A percentile compares a stretch with the other conserved stretches of the same genome.
phyloP scores from a whole-genome alignment of 2,797 vertebrate species.

The Champsocephalus esox region DNA sequence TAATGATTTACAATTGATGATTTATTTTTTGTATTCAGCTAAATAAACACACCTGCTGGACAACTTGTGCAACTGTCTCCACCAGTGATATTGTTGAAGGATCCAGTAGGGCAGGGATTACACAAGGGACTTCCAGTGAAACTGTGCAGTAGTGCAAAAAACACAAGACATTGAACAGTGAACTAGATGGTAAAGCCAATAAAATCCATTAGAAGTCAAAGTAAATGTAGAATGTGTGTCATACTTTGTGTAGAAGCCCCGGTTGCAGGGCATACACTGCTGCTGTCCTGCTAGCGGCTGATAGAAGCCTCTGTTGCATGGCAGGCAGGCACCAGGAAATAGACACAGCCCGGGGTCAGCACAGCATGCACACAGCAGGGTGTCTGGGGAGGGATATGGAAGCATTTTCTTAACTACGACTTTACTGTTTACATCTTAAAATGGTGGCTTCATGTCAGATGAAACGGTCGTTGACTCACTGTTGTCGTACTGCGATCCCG shows the following conservation, averaged over 20 bases:
- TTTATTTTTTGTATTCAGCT: not conserved
- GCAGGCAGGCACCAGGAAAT: slow-evolving; percentile 80
- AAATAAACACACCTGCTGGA: slow-evolving; percentile 80
- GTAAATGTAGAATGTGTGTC: slow-evolving; percentile 8
- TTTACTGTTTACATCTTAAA: not conserved
- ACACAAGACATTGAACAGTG: not conserved
- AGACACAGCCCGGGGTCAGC: slow-evolving; percentile 76
- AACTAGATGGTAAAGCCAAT: not conserved
- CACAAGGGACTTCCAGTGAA: slow-evolving; percentile 83
- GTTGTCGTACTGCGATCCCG: slow-evolving; percentile 83
- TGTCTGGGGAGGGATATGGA: slow-evolving; percentile 69
- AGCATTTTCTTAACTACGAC: not conserved
- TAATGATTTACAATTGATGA: slow-evolving; percentile 8
- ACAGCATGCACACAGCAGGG: slow-evolving; percentile 87
- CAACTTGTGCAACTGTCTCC: slow-evolving; percentile 84
- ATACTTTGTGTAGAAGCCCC: slow-evolving; percentile 88
- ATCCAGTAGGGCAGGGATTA: slow-evolving; percentile 84
- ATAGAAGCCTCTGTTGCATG: slow-evolving; percentile 84
- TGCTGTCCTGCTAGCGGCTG: slow-evolving; percentile 85
- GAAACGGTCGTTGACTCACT: slow-evolving; percentile 73
- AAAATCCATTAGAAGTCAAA: not conserved
- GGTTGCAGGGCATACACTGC: slow-evolving; percentile 85
- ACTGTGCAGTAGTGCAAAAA: slow-evolving; percentile 66
- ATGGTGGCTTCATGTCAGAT: not conserved
- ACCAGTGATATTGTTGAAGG: slow-evolving; percentile 82